These are phyloP conservation scores for Sebastes iracundus DNA, from an alignment of 2,797 vertebrate species.

Conservation along the genomic window DNA sequence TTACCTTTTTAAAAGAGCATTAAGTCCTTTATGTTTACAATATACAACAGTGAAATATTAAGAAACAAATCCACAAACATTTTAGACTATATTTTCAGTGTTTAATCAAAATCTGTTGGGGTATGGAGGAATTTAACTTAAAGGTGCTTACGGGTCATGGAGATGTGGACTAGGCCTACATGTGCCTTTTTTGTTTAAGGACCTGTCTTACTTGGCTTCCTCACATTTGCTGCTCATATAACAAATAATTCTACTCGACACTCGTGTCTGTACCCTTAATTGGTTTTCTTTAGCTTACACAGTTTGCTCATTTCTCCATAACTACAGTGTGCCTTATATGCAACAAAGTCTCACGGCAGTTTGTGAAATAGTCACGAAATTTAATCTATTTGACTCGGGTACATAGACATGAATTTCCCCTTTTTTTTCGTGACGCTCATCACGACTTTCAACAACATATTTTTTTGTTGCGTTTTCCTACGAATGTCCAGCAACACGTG, in stretches of 20 bases:
- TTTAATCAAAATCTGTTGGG: background rate
- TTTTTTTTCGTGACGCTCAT: too few species aligned
- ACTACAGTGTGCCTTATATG: background rate
- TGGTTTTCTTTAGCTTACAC: background rate
- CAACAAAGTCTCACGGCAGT: accelerated
- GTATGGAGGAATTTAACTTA: background rate
- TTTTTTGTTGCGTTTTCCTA: too few species aligned
- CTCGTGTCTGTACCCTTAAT: background rate
- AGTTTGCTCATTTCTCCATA: background rate
- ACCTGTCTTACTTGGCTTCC: background rate
- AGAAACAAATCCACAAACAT: background rate
- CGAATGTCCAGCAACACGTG: too few species aligned
- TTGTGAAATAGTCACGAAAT: too few species aligned
- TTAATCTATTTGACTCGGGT: too few species aligned
- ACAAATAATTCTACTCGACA: background rate
- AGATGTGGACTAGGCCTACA: background rate
- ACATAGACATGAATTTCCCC: too few species aligned
- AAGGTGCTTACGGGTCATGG: background rate
- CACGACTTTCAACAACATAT: too few species aligned
- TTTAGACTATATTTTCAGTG: background rate
- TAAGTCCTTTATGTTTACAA: background rate
- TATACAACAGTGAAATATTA: background rate
- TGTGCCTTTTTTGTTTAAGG: background rate
- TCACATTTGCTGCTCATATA: background rate
- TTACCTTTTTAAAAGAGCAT: background rate